Conservation (phyloP, 2,888 invertebrate species). For the Dysmachus trigonus region DNA sequence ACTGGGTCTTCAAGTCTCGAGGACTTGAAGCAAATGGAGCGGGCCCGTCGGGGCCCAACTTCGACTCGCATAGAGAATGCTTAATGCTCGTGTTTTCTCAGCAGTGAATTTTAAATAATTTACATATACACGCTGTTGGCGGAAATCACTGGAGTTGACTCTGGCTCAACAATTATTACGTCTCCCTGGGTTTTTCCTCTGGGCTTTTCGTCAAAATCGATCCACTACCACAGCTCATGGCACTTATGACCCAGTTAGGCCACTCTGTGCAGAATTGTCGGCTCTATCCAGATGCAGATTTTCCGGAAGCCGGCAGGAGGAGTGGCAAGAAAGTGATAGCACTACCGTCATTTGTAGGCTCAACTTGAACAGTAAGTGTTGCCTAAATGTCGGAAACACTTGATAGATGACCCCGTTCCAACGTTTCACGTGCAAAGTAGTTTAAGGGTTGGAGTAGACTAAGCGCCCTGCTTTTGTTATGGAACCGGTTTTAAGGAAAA, state of each 20-base stretch:
- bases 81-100: conserved; percentile 26
- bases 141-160: conserved; percentile 31
- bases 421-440: not conserved
- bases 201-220: conserved; percentile 5
- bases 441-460: not conserved
- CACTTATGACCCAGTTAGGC: not conserved
- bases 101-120: conserved; percentile 34
- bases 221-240: not conserved
- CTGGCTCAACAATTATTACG: conserved; percentile 30
- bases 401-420: conserved; percentile 14
- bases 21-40: not conserved
- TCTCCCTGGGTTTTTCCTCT: not conserved
- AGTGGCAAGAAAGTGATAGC: not conserved
- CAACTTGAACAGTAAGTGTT: conserved; percentile 5
- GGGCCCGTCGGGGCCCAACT: not conserved
- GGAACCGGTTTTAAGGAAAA: not conserved
- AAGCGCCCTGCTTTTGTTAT: not conserved
- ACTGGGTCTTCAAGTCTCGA: conserved; percentile 33
- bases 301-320: not conserved
- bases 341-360: not conserved
- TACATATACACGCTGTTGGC: conserved; percentile 31
- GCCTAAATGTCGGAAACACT: not conserved
- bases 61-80: not conserved
- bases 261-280: not conserved
- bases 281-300: conserved; percentile 2